These are phyloP conservation scores for Apamea crenata DNA, from an alignment of 2,888 invertebrate species.

Conservation along the genomic window DNA sequence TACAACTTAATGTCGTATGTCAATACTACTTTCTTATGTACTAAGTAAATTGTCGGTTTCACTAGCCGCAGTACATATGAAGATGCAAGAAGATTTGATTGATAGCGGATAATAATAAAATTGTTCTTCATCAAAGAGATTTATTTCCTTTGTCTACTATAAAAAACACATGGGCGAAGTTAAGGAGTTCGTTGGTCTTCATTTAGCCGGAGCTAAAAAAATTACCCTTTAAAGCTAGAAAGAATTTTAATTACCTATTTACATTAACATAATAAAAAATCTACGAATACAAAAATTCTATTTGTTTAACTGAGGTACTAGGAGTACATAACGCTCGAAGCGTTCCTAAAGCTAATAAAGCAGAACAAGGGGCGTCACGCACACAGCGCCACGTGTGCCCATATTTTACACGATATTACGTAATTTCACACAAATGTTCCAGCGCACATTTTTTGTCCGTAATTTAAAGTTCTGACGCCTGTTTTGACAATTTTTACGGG, in stretches of 20 bases:
- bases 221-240: slow-evolving; percentile 3
- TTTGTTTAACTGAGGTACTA: slow-evolving; percentile 55
- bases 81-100: neutral
- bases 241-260: slow-evolving; percentile 18
- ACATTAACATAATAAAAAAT: slow-evolving; percentile 17
- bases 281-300: slow-evolving; percentile 19
- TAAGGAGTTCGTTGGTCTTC: neutral
- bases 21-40: neutral
- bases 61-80: too few species aligned
- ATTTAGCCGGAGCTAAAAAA: neutral
- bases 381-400: slow-evolving; percentile 65
- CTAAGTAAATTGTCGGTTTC: neutral
- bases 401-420: slow-evolving; percentile 72
- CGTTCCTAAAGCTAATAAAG: slow-evolving; percentile 70
- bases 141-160: neutral
- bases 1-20: neutral
- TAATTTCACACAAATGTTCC: slow-evolving; percentile 64
- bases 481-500: slow-evolving; percentile 63
- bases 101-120: neutral
- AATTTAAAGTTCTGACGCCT: slow-evolving; percentile 66
- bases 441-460: slow-evolving; percentile 50
- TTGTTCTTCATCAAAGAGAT: neutral
- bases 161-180: too few species aligned
- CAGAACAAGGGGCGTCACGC: slow-evolving; percentile 77
- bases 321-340: slow-evolving; percentile 45